Percentiles rank a stretch among this genome's conserved stretches.
These are phyloP conservation scores for Rhopalosiphum maidis DNA, from an alignment of 1,140 invertebrate species.

Conservation along the genomic window DNA sequence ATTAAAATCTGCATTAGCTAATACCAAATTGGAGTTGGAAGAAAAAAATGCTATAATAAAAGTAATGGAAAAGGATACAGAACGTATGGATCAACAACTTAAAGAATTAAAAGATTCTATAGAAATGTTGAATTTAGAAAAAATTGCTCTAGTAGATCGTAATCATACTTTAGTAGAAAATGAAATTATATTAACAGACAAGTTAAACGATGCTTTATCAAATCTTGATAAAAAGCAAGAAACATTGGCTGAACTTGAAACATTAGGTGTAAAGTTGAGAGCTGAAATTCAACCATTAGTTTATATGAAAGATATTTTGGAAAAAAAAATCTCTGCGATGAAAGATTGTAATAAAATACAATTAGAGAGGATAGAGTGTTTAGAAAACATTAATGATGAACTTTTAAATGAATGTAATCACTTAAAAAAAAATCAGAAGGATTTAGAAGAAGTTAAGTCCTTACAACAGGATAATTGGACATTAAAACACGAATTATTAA, in stretches of 20 bases:
- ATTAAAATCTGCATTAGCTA: slow-evolving; percentile 11
- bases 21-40: slow-evolving; percentile 34
- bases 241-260: slow-evolving; percentile 49
- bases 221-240: slow-evolving; percentile 53
- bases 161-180: background rate
- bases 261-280: slow-evolving; percentile 45
- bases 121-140: background rate
- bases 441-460: slow-evolving; percentile 21
- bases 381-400: slow-evolving; percentile 43
- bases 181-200: slow-evolving; percentile 31
- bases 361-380: slow-evolving; percentile 21
- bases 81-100: slow-evolving; percentile 30
- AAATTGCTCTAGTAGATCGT: background rate
- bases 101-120: background rate
- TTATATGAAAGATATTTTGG: slow-evolving; percentile 48
- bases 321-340: slow-evolving; percentile 25
- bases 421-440: slow-evolving; percentile 24
- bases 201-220: background rate
- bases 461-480: slow-evolving; percentile 44
- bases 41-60: slow-evolving; percentile 48
- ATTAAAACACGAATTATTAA: slow-evolving; percentile 43
- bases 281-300: slow-evolving; percentile 54
- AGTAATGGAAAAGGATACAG: slow-evolving; percentile 52
- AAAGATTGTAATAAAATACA: slow-evolving; percentile 50
- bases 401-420: slow-evolving; percentile 25